Conservation (phyloP, 1,140 invertebrate genomes). For the Drosophila nikananu region DNA sequence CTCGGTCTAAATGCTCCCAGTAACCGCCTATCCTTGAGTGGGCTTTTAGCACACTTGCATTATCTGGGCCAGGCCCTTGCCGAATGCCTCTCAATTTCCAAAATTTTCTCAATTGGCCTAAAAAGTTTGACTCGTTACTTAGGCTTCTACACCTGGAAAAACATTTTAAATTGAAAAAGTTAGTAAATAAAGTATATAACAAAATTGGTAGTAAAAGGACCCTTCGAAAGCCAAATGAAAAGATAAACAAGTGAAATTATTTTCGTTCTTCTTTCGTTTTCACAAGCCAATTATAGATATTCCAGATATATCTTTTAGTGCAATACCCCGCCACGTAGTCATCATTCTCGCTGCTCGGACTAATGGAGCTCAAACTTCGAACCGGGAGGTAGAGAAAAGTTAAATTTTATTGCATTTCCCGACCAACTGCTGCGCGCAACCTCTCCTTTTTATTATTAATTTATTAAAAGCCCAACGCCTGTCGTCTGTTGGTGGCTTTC, state of each 20-base stretch:
- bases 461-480: slow-evolving; percentile 72
- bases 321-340: not conserved
- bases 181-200: not conserved
- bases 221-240: not conserved
- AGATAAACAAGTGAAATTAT: accelerated
- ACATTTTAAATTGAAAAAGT: too few relatives aligned
- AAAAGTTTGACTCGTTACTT: slow-evolving; percentile 32
- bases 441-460: slow-evolving; percentile 71
- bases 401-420: slow-evolving; percentile 61
- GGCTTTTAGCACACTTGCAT: slow-evolving; percentile 19
- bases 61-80: slow-evolving; percentile 18
- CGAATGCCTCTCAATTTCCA: slow-evolving; percentile 37
- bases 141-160: not conserved
- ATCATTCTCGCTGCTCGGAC: slow-evolving; percentile 24
- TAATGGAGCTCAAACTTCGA: slow-evolving; percentile 48
- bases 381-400: slow-evolving; percentile 9
- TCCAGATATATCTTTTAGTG: not conserved
- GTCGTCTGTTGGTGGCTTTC: slow-evolving; percentile 38
- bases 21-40: slow-evolving; percentile 1
- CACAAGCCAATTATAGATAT: too few relatives aligned
- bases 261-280: not conserved
- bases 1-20: not conserved
- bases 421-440: slow-evolving; percentile 28
- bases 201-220: not conserved
- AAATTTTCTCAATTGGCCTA: slow-evolving; percentile 45